Evolutionary conservation across 2,888 invertebrate genomes (phyloP), one percentile per base, ranked within the genome.

Genomic region (Apamea crenata): DNA sequence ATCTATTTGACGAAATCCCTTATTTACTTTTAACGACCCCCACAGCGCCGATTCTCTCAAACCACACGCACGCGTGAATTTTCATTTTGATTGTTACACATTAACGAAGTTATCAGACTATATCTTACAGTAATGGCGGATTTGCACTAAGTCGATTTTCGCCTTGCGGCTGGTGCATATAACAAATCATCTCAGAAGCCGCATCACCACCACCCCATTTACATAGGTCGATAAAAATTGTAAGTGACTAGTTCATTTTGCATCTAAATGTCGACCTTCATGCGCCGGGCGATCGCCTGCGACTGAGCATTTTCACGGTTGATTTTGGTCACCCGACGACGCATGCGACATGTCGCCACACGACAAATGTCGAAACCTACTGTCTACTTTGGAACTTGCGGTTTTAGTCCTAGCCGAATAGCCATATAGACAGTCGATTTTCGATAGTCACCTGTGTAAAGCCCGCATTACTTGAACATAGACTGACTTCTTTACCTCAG

Each of bases 61-160:
- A 68, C 61, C 61, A 61, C 53, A 7, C 32, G 53, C 7, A 12
- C 29, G 16, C 32, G 7, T 56, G 68, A 68, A 77, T 80, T 53
- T 77, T 50, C 61, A 8, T 56, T 68, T 83, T 77, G 53, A 83
- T 68, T 68, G 77, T 63, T 44, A 36, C 18, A 29, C 77, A 83
- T 80, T 68, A 68, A 77, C 67, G 53, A 68, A 80, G 61, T 83
- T 83, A 77, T 65, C n/a, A n/a, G n/a, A 77, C n/a, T 18, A 47
- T 78, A 32, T 32, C 70, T 63, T 63, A 40, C 10, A 29, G 32
- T 21, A 29, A 59, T 59, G 56, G 56, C 7, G 56, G 1, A 59
- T n/a, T n/a, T 56, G 14, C 56, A n/a, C 5, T 12, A 14, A 12
- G n/a, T 56, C 12, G 56, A 56, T 56, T 56, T 56, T n/a, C 56